These are phyloP conservation scores for Procambarus clarkii DNA, from an alignment of 1,140 invertebrate genomes.

Conservation along the genomic window DNA sequence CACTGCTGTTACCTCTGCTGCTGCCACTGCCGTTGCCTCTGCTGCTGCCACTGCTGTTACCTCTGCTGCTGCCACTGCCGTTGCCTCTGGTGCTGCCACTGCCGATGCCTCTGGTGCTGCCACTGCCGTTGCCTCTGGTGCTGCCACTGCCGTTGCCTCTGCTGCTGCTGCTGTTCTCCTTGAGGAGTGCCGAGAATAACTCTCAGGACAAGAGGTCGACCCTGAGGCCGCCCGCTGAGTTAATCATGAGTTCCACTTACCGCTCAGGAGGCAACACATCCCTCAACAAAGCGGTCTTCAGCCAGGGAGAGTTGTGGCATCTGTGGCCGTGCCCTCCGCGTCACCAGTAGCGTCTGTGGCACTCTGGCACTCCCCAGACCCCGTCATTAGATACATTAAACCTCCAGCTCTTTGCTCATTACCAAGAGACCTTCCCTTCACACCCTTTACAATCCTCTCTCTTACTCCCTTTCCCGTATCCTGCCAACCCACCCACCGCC, in stretches of 20 bases:
- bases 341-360: slow-evolving; percentile 47
- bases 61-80: not conserved
- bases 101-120: not conserved
- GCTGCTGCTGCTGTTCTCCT: not conserved
- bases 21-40: no score
- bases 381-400: slow-evolving; percentile 61
- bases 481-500: not conserved
- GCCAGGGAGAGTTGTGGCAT: not conserved
- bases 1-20: no score
- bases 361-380: slow-evolving; percentile 55
- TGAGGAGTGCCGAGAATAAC: not conserved
- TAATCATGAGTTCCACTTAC: slow-evolving; percentile 8
- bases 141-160: no score
- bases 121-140: not conserved
- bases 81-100: not conserved
- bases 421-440: slow-evolving; percentile 16
- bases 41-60: no score
- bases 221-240: not conserved
- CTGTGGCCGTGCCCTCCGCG: not conserved
- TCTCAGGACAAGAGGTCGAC: not conserved
- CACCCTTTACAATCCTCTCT: slow-evolving; percentile 11
- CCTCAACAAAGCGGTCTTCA: slow-evolving; percentile 1
- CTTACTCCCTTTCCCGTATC: not conserved
- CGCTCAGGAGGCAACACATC: not conserved
- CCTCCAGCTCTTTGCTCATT: slow-evolving; percentile 47